phyloP scores from a whole-genome alignment of 37 sponge, comb jelly and placozoan genomes.

The Geodia barretti region DNA sequence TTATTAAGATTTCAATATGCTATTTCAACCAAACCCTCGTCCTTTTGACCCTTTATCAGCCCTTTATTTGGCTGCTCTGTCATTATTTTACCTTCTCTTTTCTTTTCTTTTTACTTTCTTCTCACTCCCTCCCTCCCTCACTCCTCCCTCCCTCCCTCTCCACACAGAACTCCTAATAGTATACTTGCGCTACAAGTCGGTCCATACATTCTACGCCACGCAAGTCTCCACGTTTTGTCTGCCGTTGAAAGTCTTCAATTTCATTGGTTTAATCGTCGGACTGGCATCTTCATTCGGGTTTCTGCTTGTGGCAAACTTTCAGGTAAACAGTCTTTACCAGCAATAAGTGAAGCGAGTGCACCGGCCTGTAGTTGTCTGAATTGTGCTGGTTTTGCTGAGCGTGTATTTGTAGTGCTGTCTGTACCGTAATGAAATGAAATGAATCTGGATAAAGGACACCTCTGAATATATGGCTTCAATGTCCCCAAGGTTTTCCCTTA shows the following conservation, averaged over 20 bases:
- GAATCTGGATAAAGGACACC: too few relatives aligned
- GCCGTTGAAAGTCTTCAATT: constrained; percentile 21
- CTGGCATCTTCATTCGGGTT: constrained; percentile 34
- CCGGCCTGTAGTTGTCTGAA: too few relatives aligned
- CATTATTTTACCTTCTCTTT: not conserved
- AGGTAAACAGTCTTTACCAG: too few relatives aligned
- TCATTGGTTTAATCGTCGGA: constrained; percentile 6
- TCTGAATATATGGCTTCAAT: too few relatives aligned
- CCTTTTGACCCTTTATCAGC: too few relatives aligned
- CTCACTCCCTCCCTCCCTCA: not conserved
- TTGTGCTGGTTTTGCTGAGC: too few relatives aligned
- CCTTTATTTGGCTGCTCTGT: not conserved
- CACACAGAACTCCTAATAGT: not conserved
- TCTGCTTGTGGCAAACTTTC: constrained; percentile 61
- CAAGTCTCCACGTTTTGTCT: not conserved
- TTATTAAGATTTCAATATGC: too few relatives aligned
- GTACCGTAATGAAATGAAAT: too few relatives aligned
- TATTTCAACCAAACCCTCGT: too few relatives aligned
- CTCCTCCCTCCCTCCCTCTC: constrained; percentile 6
- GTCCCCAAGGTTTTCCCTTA: too few relatives aligned
- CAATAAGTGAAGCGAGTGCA: too few relatives aligned
- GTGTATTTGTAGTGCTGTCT: too few relatives aligned
- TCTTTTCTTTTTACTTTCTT: not conserved
- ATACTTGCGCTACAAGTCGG: not conserved
- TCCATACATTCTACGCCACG: not conserved